Percentiles rank a stretch among this genome's conserved stretches.
phyloP scores from a whole-genome alignment of 2,113 vertebrate species.

The Dicentrarchus labrax region DNA sequence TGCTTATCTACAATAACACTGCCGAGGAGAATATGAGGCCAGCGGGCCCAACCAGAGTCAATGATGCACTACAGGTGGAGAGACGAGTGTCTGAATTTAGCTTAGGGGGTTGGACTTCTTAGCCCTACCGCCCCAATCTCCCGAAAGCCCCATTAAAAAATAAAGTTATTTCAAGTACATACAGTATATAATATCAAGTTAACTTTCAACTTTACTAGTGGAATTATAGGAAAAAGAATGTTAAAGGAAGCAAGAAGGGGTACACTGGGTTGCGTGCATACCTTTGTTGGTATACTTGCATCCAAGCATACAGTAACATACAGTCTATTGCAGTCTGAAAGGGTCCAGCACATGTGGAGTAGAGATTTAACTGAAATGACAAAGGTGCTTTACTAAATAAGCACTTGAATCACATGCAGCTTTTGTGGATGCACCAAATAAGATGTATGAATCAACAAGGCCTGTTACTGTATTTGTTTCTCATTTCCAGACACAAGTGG shows the following conservation, averaged over 20 bases:
- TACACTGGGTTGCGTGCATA: neutral
- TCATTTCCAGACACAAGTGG: conserved; percentile 1
- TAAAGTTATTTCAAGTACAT: conserved; percentile 23
- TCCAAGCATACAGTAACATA: neutral
- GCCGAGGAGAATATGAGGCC: conserved; percentile 72
- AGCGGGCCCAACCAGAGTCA: conserved; percentile 61
- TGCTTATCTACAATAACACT: conserved; percentile 81
- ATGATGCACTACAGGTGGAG: conserved; percentile 72
- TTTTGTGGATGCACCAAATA: neutral
- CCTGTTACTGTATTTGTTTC: neutral
- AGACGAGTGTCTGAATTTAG: conserved; percentile 54
- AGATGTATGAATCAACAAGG: neutral
- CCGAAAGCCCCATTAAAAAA: conserved; percentile 1
- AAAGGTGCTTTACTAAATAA: neutral
- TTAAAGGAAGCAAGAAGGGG: neutral
- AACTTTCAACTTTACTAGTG: conserved; percentile 34
- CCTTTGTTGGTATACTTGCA: neutral
- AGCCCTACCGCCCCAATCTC: neutral
- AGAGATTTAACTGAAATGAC: neutral
- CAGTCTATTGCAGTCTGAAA: neutral
- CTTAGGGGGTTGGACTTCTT: conserved; percentile 34
- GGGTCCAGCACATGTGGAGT: neutral
- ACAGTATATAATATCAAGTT: conserved; percentile 46
- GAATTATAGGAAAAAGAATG: neutral
- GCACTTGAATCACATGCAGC: neutral